phyloP scores from a whole-genome alignment of 2,113 vertebrate genomes.

The Chloroceryle aenea region DNA sequence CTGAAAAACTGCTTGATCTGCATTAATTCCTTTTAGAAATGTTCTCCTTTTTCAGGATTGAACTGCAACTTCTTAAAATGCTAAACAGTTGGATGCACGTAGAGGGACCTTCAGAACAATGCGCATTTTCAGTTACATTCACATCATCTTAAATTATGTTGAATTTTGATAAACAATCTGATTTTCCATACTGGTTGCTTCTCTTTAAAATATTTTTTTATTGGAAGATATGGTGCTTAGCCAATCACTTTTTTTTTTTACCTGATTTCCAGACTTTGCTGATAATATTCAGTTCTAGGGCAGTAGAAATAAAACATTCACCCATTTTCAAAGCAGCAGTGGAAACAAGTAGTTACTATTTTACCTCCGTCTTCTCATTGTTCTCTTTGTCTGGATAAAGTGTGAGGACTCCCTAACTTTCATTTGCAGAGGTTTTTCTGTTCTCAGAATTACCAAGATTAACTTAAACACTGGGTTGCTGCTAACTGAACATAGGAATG shows the following conservation, averaged over 20 bases:
- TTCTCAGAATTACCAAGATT: not conserved
- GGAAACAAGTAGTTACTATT: not conserved
- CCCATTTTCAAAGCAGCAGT: not conserved
- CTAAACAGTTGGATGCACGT: not conserved
- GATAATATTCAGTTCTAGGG: not conserved
- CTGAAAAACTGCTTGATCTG: not conserved
- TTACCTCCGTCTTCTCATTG: not conserved
- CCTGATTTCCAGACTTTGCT: not conserved
- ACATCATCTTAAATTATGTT: not conserved
- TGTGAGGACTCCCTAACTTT: not conserved
- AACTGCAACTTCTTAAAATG: not conserved
- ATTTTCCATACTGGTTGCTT: not conserved
- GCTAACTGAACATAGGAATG: not conserved
- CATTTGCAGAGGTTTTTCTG: not conserved
- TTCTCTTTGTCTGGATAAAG: not conserved
- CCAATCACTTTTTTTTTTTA: not conserved
- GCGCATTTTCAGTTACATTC: not conserved
- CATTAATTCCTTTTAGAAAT: not conserved
- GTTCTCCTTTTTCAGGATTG: not conserved
- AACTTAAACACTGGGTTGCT: not conserved
- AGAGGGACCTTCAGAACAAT: not conserved
- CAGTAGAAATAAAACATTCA: not conserved
- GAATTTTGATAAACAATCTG: not conserved
- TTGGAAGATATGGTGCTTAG: not conserved
- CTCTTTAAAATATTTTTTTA: not conserved